A percentile compares a stretch with the other conserved stretches of the same genome.
Evolutionary conservation across 2,888 invertebrate genomes (phyloP).

Genomic region (Synanthedon myopaeformis): DNA sequence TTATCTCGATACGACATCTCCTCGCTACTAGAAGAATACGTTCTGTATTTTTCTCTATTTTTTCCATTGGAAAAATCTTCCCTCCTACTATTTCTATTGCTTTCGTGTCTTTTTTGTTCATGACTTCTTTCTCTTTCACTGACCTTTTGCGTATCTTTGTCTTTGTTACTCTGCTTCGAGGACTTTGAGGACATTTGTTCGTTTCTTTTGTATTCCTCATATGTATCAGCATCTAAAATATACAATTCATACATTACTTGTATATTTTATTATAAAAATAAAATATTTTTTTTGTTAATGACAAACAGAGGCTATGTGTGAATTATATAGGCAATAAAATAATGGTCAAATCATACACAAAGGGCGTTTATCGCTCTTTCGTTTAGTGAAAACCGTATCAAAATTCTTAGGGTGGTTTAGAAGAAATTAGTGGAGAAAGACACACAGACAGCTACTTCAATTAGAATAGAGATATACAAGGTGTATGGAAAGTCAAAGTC

Average conservation of each 20-base stretch:
- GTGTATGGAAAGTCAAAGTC: too few species aligned
- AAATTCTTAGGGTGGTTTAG: too few species aligned
- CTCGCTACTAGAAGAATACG: slow-evolving; percentile 24
- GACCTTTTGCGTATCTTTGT: slow-evolving; percentile 9
- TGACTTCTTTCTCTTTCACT: slow-evolving; percentile 19
- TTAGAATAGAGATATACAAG: too few species aligned
- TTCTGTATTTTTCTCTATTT: slow-evolving; percentile 17
- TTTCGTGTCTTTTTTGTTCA: slow-evolving; percentile 22
- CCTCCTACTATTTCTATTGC: slow-evolving; percentile 11
- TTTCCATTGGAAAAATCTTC: slow-evolving; percentile 27
- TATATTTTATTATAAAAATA: too few species aligned
- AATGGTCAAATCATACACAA: too few species aligned
- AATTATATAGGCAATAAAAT: too few species aligned
- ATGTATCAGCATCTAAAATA: slow-evolving; percentile 76
- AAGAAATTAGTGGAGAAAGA: too few species aligned
- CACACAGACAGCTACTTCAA: too few species aligned
- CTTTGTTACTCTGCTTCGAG: slow-evolving; percentile 16
- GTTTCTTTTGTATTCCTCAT: slow-evolving; percentile 75
- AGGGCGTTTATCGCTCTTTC: too few species aligned
- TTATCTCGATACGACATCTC: slow-evolving; percentile 17
- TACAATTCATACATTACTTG: background rate
- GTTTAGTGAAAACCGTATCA: too few species aligned
- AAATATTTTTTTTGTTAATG: too few species aligned
- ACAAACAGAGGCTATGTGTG: too few species aligned
- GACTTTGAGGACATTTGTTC: slow-evolving; percentile 42